Evolutionary conservation across 2,797 vertebrate genomes (phyloP), one percentile per base, ranked within the genome.

Genomic region (Knipowitschia caucasica): DNA sequence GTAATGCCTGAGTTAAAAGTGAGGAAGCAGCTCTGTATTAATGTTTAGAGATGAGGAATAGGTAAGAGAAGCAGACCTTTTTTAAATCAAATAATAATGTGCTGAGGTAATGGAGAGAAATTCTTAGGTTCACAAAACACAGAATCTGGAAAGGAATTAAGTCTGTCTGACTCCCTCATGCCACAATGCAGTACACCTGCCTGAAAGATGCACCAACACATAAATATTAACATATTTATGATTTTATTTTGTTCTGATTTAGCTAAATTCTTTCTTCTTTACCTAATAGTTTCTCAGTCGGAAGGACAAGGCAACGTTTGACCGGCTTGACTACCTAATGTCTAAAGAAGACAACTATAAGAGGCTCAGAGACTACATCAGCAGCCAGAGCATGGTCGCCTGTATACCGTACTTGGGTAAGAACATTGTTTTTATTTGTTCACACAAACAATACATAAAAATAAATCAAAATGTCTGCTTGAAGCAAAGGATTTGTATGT

Each of bases 271-370:
- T 5, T 50, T 1, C 11, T 2, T 14, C 8, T 35, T 21, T 8
- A 4, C 17, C 3, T 21, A 29, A 5, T 57, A 99, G 97, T 86
- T 99, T 67, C 38, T 99, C 78, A 99, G 94, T 85, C 93, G 97
- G 50, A 99, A 98, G 83, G 97, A 99, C 86, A 99, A 95, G 90
- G 90, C 96, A 12, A 93, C 92, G 1, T 99, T 99, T 86, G 97
- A 99, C 73, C 94, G 95, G 31, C 67, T 99, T 58, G 95, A 99
- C 75, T 99, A 96, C 81, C 92, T 99, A 77, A 98, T 98, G 94
- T 94, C 95, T 81, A 99, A 99, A 91, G 97, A 99, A 88, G 96
- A 99, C 86, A 99, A 99, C 89, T 99, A 99, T 77, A 99, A 98
- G 82, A 93, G 96, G 45, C 92, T 99, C 75, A 90, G 97, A 85